phyloP scores from a whole-genome alignment of 1,140 invertebrate species.

The Arion vulgaris region DNA sequence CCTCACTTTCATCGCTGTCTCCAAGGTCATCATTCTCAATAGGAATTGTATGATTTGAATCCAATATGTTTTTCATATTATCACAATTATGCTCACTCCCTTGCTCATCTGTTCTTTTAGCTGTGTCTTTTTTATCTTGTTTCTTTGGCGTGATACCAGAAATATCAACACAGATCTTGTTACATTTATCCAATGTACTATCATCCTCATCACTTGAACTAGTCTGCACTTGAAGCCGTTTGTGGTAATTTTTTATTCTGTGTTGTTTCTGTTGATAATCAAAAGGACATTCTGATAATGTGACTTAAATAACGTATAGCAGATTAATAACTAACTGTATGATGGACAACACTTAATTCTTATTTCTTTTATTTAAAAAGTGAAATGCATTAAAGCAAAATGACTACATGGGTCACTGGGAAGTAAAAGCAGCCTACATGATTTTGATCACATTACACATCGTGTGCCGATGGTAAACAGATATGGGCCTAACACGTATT shows the following conservation, averaged over 20 bases:
- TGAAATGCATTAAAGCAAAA: too few relatives aligned
- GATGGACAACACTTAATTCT: too few relatives aligned
- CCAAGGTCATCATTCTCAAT: background rate
- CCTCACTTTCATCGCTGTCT: background rate
- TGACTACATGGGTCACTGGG: too few relatives aligned
- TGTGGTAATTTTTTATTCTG: constrained; percentile 21
- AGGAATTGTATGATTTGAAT: background rate
- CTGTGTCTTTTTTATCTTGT: background rate
- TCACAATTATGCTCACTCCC: background rate
- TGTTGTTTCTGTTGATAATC: background rate
- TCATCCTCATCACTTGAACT: constrained; percentile 24
- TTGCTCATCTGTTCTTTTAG: too few relatives aligned
- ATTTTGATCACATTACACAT: too few relatives aligned
- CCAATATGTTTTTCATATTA: background rate
- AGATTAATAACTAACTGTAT: too few relatives aligned
- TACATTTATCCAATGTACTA: background rate
- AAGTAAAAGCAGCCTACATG: too few relatives aligned
- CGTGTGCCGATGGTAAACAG: too few relatives aligned
- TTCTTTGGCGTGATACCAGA: background rate
- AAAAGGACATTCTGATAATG: background rate
- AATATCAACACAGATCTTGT: background rate
- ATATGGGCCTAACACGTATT: too few relatives aligned
- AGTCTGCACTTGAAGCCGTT: background rate
- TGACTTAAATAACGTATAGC: background rate
- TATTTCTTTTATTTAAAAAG: too few relatives aligned